Percentiles rank a stretch among this genome's conserved stretches.
Conservation (phyloP, 2,113 vertebrate species). For the Pyrgilauda ruficollis region DNA sequence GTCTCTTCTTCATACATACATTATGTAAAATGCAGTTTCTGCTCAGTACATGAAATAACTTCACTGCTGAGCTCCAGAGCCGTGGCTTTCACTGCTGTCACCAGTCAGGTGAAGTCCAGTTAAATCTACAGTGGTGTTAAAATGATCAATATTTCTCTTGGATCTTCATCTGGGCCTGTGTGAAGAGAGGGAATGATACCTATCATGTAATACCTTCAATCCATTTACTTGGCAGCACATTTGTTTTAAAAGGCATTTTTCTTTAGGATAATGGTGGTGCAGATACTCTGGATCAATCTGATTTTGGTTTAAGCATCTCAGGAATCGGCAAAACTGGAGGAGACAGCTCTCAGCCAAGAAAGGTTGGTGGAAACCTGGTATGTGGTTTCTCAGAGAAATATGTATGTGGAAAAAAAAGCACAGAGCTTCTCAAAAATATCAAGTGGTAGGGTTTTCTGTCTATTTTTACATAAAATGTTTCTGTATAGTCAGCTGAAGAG, state of each 20-base stretch:
- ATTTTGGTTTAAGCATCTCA: constrained; percentile 86
- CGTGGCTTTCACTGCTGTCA: background rate
- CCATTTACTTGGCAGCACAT: background rate
- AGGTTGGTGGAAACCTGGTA: constrained; percentile 58
- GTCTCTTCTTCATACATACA: background rate
- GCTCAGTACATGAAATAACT: background rate
- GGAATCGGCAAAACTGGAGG: constrained; percentile 70
- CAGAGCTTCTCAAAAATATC: background rate
- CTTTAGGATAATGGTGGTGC: constrained; percentile 71
- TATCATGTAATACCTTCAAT: background rate
- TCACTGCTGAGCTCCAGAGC: background rate
- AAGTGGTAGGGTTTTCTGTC: background rate
- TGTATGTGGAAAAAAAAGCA: background rate
- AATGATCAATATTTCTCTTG: background rate
- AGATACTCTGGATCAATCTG: constrained; percentile 53
- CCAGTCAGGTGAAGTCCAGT: background rate
- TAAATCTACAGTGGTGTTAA: background rate
- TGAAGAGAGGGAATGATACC: background rate
- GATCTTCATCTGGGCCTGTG: background rate
- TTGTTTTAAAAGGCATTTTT: background rate
- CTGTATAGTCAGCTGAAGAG: background rate
- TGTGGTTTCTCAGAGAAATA: background rate
- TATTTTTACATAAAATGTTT: background rate
- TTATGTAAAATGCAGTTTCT: background rate
- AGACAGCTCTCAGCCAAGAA: constrained; percentile 59